Conservation (phyloP, 2,888 invertebrate genomes). For the Drosophila kuntzei region DNA sequence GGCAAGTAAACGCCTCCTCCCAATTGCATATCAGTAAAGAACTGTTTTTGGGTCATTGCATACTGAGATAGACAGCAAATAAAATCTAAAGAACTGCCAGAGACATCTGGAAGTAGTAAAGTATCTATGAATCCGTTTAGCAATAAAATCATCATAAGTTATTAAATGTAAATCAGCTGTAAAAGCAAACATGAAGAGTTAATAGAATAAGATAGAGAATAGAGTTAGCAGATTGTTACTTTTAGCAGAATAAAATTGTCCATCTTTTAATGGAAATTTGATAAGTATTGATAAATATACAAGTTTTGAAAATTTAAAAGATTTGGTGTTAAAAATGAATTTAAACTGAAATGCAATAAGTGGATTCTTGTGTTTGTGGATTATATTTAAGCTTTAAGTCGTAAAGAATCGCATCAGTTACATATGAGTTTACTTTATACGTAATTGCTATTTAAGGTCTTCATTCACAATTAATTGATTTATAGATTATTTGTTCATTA, state of each 20-base stretch:
- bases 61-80: slow-evolving; percentile 3
- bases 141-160: not conserved
- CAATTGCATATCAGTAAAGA: not conserved
- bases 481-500: not conserved
- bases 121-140: not conserved
- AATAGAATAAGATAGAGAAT: too few species aligned
- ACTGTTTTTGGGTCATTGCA: slow-evolving; percentile 25
- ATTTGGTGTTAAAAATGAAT: too few species aligned
- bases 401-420: not conserved
- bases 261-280: too few species aligned
- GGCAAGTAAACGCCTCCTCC: slow-evolving; percentile 5
- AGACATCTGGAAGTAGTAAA: not conserved
- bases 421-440: not conserved
- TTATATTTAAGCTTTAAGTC: too few species aligned
- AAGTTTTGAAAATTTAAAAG: too few species aligned
- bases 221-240: too few species aligned
- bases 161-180: not conserved
- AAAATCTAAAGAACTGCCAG: not conserved
- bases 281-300: too few species aligned
- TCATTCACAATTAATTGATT: slow-evolving; percentile 8
- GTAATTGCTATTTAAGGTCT: not conserved
- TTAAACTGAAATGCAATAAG: too few species aligned
- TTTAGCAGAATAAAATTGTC: too few species aligned
- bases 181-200: not conserved
- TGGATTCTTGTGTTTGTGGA: too few species aligned